Evolutionary conservation across 2,888 invertebrate species (phyloP).

Genomic region (Pemphredon lugubris): DNA sequence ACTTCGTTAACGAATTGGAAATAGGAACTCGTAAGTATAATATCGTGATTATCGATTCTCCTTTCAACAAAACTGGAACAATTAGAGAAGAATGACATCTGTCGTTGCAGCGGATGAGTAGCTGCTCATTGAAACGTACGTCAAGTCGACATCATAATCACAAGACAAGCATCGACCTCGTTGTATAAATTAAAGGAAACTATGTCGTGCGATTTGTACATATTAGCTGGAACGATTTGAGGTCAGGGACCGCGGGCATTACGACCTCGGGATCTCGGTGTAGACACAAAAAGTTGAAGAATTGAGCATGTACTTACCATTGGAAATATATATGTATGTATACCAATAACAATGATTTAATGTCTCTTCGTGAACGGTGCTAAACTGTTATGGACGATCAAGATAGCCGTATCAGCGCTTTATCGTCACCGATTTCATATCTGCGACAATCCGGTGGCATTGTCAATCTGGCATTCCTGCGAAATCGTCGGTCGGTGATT

Average conservation of each 20-base stretch:
- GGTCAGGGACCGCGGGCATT: conserved; percentile 16
- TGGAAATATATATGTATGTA: too few relatives aligned
- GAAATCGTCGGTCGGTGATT: too few relatives aligned
- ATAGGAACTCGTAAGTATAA: too few relatives aligned
- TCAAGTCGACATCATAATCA: conserved; percentile 7
- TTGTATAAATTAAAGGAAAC: conserved; percentile 15
- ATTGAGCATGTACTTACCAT: conserved; percentile 56
- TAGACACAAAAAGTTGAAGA: conserved; percentile 25
- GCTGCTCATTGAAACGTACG: neutral
- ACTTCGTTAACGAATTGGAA: neutral
- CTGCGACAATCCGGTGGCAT: conserved; percentile 54
- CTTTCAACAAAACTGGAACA: too few relatives aligned
- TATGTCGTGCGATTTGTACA: conserved; percentile 13
- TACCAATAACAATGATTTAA: conserved; percentile 23
- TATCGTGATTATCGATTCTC: too few relatives aligned
- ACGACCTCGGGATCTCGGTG: conserved; percentile 10
- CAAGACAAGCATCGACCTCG: conserved; percentile 9
- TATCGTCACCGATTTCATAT: conserved; percentile 61
- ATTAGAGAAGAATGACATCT: too few relatives aligned
- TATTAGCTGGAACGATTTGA: conserved; percentile 21
- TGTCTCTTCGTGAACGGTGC: conserved; percentile 31
- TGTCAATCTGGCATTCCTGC: conserved; percentile 28
- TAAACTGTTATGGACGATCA: conserved; percentile 43
- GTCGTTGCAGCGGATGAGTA: too few relatives aligned
- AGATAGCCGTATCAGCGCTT: conserved; percentile 65